Percentiles rank a stretch among this genome's conserved stretches.
Conservation (phyloP, 2,797 vertebrate genomes). For the Enteromius fasciolatus region DNA sequence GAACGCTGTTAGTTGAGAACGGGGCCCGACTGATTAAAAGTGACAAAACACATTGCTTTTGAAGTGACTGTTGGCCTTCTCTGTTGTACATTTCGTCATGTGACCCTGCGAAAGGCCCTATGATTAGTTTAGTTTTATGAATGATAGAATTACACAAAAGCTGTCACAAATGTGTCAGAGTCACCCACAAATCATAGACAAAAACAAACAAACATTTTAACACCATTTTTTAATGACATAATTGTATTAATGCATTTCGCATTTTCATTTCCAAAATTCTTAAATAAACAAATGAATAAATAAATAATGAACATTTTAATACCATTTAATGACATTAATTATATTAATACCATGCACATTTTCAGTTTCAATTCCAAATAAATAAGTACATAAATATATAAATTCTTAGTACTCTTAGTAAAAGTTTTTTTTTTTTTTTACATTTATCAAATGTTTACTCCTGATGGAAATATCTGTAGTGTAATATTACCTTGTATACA, state of each 20-base stretch:
- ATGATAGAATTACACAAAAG: neutral
- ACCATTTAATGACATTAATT: neutral
- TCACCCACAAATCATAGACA: neutral
- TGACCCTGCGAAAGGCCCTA: neutral
- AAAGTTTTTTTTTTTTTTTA: no score
- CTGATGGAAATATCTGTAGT: neutral
- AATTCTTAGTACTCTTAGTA: neutral
- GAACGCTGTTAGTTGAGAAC: neutral
- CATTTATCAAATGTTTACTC: neutral
- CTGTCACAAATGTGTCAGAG: neutral
- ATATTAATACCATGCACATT: neutral
- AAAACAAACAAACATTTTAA: no score
- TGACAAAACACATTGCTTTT: slow-evolving; percentile 19
- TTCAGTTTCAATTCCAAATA: no score
- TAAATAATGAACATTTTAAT: no score
- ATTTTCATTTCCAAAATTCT: neutral
- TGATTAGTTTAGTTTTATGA: neutral
- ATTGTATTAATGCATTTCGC: neutral
- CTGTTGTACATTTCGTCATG: neutral
- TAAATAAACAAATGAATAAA: no score
- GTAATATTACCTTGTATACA: neutral
- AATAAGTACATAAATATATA: no score
- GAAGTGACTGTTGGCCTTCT: slow-evolving; percentile 17
- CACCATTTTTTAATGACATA: neutral
- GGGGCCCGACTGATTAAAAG: slow-evolving; percentile 29